Evolutionary conservation across 1,140 invertebrate genomes (phyloP).

Genomic region (Penaeus japonicus): DNA sequence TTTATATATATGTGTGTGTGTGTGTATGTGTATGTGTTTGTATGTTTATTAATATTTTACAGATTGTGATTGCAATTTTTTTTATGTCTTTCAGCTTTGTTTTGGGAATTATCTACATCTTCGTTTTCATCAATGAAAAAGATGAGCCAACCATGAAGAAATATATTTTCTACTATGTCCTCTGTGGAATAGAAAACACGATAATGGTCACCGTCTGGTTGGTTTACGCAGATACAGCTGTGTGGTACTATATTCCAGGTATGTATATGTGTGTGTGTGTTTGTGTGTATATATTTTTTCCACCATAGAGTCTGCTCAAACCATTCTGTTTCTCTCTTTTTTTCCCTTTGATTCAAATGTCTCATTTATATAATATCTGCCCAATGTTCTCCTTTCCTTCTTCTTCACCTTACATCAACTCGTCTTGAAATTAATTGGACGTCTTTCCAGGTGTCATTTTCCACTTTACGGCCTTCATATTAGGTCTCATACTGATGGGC

Average conservation of each 20-base stretch:
- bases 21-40: too few species aligned
- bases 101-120: slow-evolving; percentile 64
- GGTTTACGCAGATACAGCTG: slow-evolving; percentile 13
- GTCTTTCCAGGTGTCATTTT: not conserved
- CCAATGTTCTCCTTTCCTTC: not conserved
- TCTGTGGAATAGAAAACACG: slow-evolving; percentile 63
- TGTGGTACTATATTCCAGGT: slow-evolving; percentile 32
- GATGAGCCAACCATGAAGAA: slow-evolving; percentile 64
- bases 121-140: slow-evolving; percentile 64
- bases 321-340: too few species aligned
- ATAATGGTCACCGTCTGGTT: slow-evolving; percentile 63
- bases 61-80: too few species aligned
- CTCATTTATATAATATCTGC: not conserved
- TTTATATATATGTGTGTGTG: too few species aligned
- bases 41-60: too few species aligned
- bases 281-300: too few species aligned
- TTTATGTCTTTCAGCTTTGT: slow-evolving; percentile 41
- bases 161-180: slow-evolving; percentile 62
- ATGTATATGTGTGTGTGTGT: too few species aligned
- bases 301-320: not conserved
- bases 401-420: too few species aligned
- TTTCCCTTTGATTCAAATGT: too few species aligned
- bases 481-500: not conserved
- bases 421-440: not conserved
- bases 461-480: not conserved